A percentile compares a stretch with the other conserved stretches of the same genome.
Conservation (phyloP, 2,113 vertebrate species). For the Mus pahari region DNA sequence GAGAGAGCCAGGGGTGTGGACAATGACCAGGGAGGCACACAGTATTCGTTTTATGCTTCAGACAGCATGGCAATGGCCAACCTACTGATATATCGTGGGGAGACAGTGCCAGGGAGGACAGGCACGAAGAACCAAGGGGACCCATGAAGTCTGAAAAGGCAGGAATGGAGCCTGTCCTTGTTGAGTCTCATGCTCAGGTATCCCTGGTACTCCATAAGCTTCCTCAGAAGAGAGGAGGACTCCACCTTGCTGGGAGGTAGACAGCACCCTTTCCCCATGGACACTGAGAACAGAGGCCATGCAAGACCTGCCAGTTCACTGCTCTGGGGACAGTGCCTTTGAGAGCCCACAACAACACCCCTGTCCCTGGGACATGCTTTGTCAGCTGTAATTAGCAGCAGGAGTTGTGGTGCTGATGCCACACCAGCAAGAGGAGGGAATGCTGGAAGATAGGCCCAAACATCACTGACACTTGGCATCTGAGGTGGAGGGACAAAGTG, state of each 20-base stretch:
- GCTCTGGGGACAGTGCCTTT: background rate
- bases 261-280: accelerated
- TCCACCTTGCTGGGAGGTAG: accelerated
- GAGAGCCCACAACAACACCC: accelerated
- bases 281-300: background rate
- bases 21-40: background rate
- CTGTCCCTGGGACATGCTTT: accelerated
- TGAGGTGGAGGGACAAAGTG: accelerated
- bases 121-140: background rate
- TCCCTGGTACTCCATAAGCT: accelerated
- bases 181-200: background rate
- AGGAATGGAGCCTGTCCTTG: background rate
- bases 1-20: accelerated
- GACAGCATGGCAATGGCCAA: background rate
- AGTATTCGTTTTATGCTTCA: accelerated
- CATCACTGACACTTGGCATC: no score
- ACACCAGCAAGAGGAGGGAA: background rate
- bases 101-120: background rate
- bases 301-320: background rate
- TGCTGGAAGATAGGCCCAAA: background rate
- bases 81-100: background rate
- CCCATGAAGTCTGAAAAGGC: background rate
- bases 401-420: accelerated
- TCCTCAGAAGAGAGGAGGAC: background rate
- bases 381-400: accelerated